A percentile compares a stretch with the other conserved stretches of the same genome.
These are phyloP conservation scores for Drosophila borborema DNA, from an alignment of 2,888 invertebrate species.

Conservation along the genomic window DNA sequence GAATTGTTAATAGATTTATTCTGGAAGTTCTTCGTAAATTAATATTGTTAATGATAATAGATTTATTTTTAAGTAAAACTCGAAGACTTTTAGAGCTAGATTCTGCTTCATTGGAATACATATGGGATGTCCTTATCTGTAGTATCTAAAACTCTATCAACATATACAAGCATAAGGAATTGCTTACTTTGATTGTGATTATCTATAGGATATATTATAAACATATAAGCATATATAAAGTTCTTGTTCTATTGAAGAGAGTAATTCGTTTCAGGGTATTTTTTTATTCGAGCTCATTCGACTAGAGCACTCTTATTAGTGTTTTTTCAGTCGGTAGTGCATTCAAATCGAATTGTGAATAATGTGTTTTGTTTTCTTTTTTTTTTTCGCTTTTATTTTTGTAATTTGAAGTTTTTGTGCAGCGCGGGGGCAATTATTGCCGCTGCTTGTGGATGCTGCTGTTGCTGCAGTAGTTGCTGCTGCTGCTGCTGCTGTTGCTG, in stretches of 20 bases:
- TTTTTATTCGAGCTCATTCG: not conserved
- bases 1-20: no score
- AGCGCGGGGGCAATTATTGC: slow-evolving; percentile 45
- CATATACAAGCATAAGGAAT: not conserved
- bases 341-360: slow-evolving; percentile 48
- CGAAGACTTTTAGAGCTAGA: no score
- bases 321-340: slow-evolving; percentile 2
- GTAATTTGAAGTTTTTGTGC: slow-evolving; percentile 58
- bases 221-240: no score
- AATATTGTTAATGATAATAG: no score
- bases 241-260: no score
- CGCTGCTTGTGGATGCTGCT: slow-evolving; percentile 30
- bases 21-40: no score
- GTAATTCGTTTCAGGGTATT: not conserved
- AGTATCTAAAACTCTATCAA: no score
- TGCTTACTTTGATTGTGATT: not conserved
- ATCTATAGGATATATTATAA: no score
- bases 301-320: not conserved
- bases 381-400: slow-evolving; percentile 26
- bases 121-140: no score
- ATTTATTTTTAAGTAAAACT: no score
- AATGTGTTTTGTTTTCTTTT: slow-evolving; percentile 23
- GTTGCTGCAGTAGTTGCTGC: slow-evolving; percentile 18
- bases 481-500: slow-evolving; percentile 30
- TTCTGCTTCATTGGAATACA: no score